Conservation (phyloP, 2,888 invertebrate genomes). For the Sinelater perroti region DNA sequence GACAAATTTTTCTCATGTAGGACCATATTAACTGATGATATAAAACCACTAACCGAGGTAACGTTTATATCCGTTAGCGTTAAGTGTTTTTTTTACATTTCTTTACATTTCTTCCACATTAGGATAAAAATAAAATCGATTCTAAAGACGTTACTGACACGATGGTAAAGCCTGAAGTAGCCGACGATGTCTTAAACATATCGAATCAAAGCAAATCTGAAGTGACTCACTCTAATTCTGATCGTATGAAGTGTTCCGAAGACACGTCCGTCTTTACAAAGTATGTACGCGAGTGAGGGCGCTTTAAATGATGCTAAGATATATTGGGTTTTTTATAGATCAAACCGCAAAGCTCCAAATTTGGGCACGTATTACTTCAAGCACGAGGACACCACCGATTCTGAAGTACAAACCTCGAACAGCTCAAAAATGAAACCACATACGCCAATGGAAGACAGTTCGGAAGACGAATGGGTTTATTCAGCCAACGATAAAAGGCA, state of each 20-base stretch:
- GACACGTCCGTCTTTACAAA: conserved; percentile 56
- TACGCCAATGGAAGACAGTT: conserved; percentile 65
- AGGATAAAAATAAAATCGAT: conserved; percentile 20
- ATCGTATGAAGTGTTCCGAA: conserved; percentile 42
- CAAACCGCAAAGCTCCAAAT: conserved; percentile 82
- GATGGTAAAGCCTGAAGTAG: conserved; percentile 30
- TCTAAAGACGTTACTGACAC: conserved; percentile 15
- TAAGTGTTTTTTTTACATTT: neutral
- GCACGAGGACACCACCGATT: conserved; percentile 83
- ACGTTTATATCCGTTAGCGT: neutral
- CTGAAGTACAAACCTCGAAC: conserved; percentile 59
- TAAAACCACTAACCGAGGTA: conserved; percentile 21
- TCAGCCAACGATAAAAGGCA: conserved; percentile 61
- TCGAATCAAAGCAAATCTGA: conserved; percentile 21
- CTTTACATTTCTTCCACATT: neutral
- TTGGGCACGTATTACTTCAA: conserved; percentile 86
- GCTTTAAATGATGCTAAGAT: neutral
- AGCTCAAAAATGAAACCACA: conserved; percentile 44
- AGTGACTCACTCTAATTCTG: conserved; percentile 16
- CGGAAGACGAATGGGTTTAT: conserved; percentile 77
- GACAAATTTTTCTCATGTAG: conserved; percentile 24
- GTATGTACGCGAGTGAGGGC: conserved; percentile 34
- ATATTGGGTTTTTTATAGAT: conserved; percentile 56
- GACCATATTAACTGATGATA: conserved; percentile 1
- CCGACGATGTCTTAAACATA: conserved; percentile 22